Percentiles rank a stretch among this genome's conserved stretches.
Evolutionary conservation across 1,140 invertebrate species (phyloP).

Genomic region (Mycetomoellerius zeteki): DNA sequence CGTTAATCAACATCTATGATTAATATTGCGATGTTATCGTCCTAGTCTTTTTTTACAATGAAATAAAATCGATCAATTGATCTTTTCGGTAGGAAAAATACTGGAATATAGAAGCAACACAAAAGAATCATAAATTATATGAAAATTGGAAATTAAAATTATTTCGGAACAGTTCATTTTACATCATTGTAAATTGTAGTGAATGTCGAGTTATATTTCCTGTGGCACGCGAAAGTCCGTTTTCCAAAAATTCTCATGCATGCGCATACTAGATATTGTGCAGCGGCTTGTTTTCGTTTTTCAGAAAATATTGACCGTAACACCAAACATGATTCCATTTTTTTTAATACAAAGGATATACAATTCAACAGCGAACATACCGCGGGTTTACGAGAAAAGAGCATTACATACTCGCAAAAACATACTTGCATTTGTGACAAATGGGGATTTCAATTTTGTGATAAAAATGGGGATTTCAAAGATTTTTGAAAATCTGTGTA

Average conservation of each 20-base stretch:
- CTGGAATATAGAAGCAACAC: background rate
- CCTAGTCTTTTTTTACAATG: background rate
- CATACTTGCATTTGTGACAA: background rate
- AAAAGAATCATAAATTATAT: conserved; percentile 2
- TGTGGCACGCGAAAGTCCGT: background rate
- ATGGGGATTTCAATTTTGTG: background rate
- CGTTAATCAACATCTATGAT: conserved; percentile 12
- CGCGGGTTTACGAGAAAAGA: conserved; percentile 19
- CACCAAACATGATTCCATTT: background rate
- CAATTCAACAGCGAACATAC: conserved; percentile 11
- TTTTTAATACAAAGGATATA: background rate
- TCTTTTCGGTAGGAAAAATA: background rate
- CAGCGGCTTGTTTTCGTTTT: conserved; percentile 12
- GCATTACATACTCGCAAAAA: conserved; percentile 24
- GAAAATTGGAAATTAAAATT: background rate
- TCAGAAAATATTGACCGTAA: conserved; percentile 10
- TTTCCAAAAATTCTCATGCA: conserved; percentile 35
- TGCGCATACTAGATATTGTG: background rate
- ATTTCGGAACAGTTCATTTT: conserved; percentile 20
- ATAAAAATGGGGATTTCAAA: conserved; percentile 8
- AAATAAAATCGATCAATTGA: background rate
- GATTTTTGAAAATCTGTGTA: background rate
- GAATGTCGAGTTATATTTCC: conserved; percentile 7
- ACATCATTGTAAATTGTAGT: background rate
- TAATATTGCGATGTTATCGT: conserved; percentile 1